Percentiles rank a stretch among this genome's conserved stretches.
phyloP scores from a whole-genome alignment of 2,888 invertebrate species.

The Papilio gigon region DNA sequence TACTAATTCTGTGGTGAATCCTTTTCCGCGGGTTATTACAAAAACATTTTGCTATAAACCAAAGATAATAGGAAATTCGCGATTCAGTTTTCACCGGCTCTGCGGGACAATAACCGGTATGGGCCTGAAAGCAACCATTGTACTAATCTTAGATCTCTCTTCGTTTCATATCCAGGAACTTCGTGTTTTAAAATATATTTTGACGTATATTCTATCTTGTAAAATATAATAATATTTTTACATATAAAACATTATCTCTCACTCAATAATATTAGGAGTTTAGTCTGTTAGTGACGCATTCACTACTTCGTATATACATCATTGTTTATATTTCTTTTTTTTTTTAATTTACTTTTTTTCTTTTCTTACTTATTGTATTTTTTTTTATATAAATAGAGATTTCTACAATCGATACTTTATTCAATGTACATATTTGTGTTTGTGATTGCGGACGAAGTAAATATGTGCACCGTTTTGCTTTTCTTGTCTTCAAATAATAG shows the following conservation, averaged over 20 bases:
- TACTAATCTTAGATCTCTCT: slow-evolving; percentile 9
- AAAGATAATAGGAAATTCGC: slow-evolving; percentile 31
- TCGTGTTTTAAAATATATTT: slow-evolving; percentile 1
- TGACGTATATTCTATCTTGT: not conserved
- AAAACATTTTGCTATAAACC: slow-evolving; percentile 25
- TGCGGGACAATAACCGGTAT: slow-evolving; percentile 24
- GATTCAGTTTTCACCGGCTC: slow-evolving; percentile 20
- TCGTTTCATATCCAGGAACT: not conserved
- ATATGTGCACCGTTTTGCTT: not conserved
- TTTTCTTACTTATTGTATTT: no score
- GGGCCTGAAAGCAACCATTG: slow-evolving; percentile 21
- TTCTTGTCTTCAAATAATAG: not conserved
- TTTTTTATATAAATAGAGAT: no score
- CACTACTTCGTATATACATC: no score
- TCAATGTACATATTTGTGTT: no score
- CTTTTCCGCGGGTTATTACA: slow-evolving; percentile 6
- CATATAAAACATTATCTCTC: no score
- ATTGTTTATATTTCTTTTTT: not conserved
- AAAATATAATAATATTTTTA: no score
- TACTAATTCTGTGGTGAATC: not conserved
- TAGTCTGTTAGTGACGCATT: no score
- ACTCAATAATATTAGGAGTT: no score
- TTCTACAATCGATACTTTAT: no score
- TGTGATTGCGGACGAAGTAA: not conserved
- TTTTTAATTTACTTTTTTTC: no score